phyloP scores from a whole-genome alignment of 1,140 invertebrate genomes.

The Maconellicoccus hirsutus region DNA sequence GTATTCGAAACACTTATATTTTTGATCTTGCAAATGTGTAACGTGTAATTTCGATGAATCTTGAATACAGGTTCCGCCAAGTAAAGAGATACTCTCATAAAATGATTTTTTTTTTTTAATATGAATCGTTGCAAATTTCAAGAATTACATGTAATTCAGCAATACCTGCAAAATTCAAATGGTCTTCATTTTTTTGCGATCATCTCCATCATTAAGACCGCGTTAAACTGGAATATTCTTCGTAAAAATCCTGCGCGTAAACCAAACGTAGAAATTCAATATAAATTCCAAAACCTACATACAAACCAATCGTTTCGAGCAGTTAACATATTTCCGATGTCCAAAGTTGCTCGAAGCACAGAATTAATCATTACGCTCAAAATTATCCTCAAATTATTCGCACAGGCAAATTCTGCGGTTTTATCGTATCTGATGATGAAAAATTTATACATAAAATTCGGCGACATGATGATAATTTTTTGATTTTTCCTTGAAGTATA shows the following conservation, averaged over 20 bases:
- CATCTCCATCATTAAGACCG: background rate
- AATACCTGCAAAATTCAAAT: background rate
- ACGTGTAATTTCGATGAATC: background rate
- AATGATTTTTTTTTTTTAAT: background rate
- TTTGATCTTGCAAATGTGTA: background rate
- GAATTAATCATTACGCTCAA: background rate
- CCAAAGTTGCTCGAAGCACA: background rate
- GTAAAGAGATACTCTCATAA: background rate
- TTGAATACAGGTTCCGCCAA: background rate
- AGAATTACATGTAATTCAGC: background rate
- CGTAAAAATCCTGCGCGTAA: background rate
- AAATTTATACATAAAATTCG: background rate
- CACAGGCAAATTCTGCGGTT: background rate
- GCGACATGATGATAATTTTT: background rate
- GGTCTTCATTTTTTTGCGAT: background rate
- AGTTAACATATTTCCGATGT: background rate
- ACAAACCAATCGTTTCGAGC: constrained; percentile 3
- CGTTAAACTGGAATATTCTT: background rate
- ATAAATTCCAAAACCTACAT: background rate
- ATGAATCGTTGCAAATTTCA: background rate
- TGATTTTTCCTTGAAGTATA: background rate
- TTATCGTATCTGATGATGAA: background rate
- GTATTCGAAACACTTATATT: background rate
- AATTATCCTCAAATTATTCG: background rate
- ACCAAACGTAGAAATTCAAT: constrained; percentile 1